Percentiles rank a stretch among this genome's conserved stretches.
These are phyloP conservation scores for Lamellibrachia columna DNA, from an alignment of 2,888 invertebrate species.

Conservation along the genomic window DNA sequence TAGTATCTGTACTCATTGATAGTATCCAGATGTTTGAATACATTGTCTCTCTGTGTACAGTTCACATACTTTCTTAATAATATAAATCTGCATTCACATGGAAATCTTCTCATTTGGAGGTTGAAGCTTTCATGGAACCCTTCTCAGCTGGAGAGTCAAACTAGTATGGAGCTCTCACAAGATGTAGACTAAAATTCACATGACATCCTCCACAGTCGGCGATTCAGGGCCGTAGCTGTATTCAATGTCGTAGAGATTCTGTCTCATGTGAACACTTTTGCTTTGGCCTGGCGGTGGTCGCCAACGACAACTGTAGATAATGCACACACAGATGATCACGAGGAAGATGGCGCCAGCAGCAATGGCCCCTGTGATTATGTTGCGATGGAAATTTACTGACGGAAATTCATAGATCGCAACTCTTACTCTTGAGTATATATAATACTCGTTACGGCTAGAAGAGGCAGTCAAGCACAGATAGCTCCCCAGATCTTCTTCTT, in stretches of 20 bases:
- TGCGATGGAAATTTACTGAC: not conserved
- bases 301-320: not conserved
- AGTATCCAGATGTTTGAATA: no score
- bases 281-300: not conserved
- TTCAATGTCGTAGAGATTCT: not conserved
- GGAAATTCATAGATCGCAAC: not conserved
- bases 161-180: not conserved
- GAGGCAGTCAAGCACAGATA: constrained; percentile 2
- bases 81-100: not conserved
- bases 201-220: not conserved
- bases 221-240: not conserved
- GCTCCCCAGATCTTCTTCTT: not conserved
- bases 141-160: not conserved
- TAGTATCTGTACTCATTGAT: no score
- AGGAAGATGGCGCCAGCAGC: not conserved
- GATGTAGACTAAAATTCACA: not conserved
- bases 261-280: not conserved
- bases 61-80: not conserved
- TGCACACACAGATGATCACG: not conserved
- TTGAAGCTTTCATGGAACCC: not conserved
- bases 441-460: not conserved
- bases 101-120: not conserved
- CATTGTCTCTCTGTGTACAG: no score
- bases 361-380: not conserved
- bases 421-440: not conserved